Base-by-base conservation (phyloP, 2,113 vertebrate species). In the Zosterops lateralis region DNA sequence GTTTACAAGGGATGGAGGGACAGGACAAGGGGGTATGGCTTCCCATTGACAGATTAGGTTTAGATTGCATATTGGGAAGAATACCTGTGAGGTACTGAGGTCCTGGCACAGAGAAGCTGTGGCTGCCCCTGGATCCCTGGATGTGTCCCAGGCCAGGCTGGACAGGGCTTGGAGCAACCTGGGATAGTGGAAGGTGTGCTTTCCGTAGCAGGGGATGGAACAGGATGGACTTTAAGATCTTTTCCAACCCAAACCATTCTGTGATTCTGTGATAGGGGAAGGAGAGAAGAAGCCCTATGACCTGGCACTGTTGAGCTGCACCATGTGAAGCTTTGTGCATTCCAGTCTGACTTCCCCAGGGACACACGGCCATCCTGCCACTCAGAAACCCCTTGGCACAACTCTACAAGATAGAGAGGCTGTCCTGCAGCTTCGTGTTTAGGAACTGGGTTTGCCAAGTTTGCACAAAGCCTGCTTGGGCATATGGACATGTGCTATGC, bases 301-400 rank as follows among this genome's bases (percentile, higher is more conserved):
- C 1, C 4, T 5, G 3, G 32, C 53, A 44, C 32, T 54, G 58
- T 42, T 67, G 73, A 65, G 71, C 51, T 57, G 45, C 15, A 14
- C 50, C 40, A 61, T 8, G 34, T 12, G 47, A n/a, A 54, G 68
- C 45, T 81, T 17, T 51, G 11, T n/a, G 57, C 17, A 5, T 17
- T 24, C 14, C 3, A 0, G 0, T 79, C 67, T 83, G 36, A 25
- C 54, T 36, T 10, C 42, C 44, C 70, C 38, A 14, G 54, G 17
- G 61, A 45, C 40, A 17, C 0, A 0, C 44, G 24, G 78, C 48
- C 29, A 0, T 7, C n/a, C 3, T 0, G 3, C 48, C 6, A 0
- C 45, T 48, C 14, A 29, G 38, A 42, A 29, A 62, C 57, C 82
- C 29, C 36, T 82, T 58, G 32, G 75, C 64, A 17, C 24, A 20